Conservation (phyloP, 2,113 vertebrate species). For the Tachycineta bicolor region DNA sequence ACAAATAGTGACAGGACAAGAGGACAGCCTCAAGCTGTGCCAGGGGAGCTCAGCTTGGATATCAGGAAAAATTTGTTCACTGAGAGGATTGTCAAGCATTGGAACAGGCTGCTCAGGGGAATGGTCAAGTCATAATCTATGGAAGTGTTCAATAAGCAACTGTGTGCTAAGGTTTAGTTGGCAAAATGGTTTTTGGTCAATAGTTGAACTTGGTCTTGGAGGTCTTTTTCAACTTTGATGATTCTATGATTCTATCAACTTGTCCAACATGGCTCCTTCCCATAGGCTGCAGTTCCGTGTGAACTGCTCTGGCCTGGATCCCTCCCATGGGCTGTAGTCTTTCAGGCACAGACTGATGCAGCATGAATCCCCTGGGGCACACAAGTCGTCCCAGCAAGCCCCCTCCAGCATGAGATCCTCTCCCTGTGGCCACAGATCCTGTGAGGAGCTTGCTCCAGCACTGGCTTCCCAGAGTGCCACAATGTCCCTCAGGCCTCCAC, state of each 20-base stretch:
- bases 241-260: background rate
- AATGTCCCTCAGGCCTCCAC: background rate
- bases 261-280: background rate
- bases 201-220: background rate
- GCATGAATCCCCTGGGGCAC: fast-evolving
- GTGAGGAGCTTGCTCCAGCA: background rate
- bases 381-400: fast-evolving
- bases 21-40: background rate
- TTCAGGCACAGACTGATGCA: background rate
- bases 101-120: background rate
- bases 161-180: background rate
- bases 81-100: background rate
- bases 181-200: background rate
- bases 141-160: background rate
- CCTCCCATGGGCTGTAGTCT: fast-evolving
- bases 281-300: background rate
- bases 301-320: background rate
- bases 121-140: fast-evolving
- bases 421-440: background rate
- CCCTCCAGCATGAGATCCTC: fast-evolving
- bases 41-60: background rate
- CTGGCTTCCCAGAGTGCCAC: background rate
- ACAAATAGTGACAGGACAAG: background rate
- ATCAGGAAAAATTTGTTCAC: background rate
- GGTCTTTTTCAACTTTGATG: background rate